phyloP scores from a whole-genome alignment of 2,797 vertebrate genomes.

The Sardinella longiceps region DNA sequence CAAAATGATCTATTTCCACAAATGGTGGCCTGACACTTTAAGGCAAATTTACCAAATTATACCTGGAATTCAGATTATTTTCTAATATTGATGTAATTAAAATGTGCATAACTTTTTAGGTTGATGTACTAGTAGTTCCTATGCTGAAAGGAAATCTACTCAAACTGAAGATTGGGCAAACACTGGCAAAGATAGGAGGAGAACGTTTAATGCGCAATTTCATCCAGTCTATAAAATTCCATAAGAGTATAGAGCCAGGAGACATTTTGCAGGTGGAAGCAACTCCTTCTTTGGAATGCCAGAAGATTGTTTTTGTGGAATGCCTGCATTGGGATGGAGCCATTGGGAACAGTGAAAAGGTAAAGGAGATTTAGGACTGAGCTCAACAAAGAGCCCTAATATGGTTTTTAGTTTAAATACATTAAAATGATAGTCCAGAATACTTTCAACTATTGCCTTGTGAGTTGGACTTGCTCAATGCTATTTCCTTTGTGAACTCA shows the following conservation, averaged over 20 bases:
- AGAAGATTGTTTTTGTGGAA: slow-evolving; percentile 66
- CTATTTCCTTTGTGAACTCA: too few relatives aligned
- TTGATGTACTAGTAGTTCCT: slow-evolving; percentile 63
- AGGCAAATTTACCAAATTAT: too few relatives aligned
- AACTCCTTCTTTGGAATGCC: slow-evolving; percentile 54
- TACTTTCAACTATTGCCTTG: too few relatives aligned
- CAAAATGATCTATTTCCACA: too few relatives aligned
- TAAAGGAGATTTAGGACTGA: slow-evolving; percentile 41
- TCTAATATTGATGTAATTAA: too few relatives aligned
- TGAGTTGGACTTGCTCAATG: too few relatives aligned
- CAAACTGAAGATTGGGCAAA: slow-evolving; percentile 55
- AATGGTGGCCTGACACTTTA: too few relatives aligned
- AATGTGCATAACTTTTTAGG: slow-evolving; percentile 50
- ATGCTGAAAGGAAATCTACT: slow-evolving; percentile 55
- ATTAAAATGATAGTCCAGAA: too few relatives aligned
- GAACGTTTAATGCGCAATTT: slow-evolving; percentile 50
- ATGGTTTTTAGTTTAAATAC: too few relatives aligned
- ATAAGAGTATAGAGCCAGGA: slow-evolving; percentile 44
- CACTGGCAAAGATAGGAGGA: slow-evolving; percentile 57
- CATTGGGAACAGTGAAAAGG: slow-evolving; percentile 53
- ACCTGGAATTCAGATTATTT: too few relatives aligned
- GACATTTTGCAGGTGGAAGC: slow-evolving; percentile 61
- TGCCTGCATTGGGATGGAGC: slow-evolving; percentile 61
- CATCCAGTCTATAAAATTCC: background rate
- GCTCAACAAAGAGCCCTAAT: too few relatives aligned